These are phyloP conservation scores for Phania funesta DNA, from an alignment of 2,888 invertebrate genomes.

Conservation along the genomic window DNA sequence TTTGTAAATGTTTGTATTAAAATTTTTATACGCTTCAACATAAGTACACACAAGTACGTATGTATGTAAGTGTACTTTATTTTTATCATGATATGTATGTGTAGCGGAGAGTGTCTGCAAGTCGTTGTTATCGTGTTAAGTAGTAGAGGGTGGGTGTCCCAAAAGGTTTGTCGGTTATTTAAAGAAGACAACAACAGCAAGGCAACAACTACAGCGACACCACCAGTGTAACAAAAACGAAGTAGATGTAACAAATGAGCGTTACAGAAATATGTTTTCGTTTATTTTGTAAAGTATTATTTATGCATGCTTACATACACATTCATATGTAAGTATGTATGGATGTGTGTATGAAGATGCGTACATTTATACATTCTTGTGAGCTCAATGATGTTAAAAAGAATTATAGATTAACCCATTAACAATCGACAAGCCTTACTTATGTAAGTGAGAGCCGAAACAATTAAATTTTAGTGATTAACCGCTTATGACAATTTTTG, in stretches of 20 bases:
- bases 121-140: slow-evolving; percentile 23
- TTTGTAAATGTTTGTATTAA: slow-evolving; percentile 26
- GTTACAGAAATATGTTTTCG: slow-evolving; percentile 56
- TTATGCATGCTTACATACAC: background rate
- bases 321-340: background rate
- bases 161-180: slow-evolving; percentile 57
- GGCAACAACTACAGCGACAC: background rate
- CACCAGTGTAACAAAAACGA: slow-evolving; percentile 9
- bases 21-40: background rate
- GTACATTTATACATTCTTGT: background rate
- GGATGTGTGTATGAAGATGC: background rate
- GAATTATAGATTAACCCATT: slow-evolving; percentile 43
- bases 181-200: slow-evolving; percentile 55
- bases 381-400: slow-evolving; percentile 24
- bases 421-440: background rate
- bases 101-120: background rate
- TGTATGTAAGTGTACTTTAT: slow-evolving; percentile 12
- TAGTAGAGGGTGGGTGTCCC: slow-evolving; percentile 49
- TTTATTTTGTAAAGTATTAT: slow-evolving; percentile 14
- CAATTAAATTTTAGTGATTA: too few relatives aligned
- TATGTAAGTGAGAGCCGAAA: background rate
- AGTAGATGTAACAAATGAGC: slow-evolving; percentile 31
- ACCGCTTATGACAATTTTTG: too few relatives aligned
- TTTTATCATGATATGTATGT: background rate
- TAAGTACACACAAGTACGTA: background rate